Evolutionary conservation across 2,113 vertebrate genomes (phyloP), one percentile per base, ranked within the genome.

Genomic region (Vulpes lagopus): DNA sequence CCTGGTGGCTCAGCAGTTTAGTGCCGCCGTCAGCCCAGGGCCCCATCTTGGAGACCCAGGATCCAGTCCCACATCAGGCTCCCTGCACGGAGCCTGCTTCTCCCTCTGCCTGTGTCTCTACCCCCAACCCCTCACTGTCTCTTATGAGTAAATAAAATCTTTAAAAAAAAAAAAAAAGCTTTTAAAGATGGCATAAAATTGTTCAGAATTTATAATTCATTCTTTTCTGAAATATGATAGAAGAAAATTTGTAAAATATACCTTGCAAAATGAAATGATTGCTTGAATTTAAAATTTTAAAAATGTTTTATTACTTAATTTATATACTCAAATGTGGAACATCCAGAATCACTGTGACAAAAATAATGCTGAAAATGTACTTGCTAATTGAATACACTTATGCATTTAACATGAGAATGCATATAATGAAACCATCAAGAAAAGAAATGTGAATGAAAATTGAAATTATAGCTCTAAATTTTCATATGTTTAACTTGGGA

Each of bases 341-440:
- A 64, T 32, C 11, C 27, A 71, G 10, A 83, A 64, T 87, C 59
- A 60, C 11, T 82, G 30, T 83, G 78, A 57, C 64, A 86, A 83
- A 84, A 57, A 67, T 69, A 64, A 73, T 67, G 12, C 27, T 89
- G 25, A 53, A 74, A 96, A 91, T 85, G 55, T 69, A 62, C 27
- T 91, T 57, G 8, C 51, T 92, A 89, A 95, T 64, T 89, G 32
- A 84, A 88, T 85, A 35, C 20, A 78, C 76, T 84, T 85, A 80
- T 55, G 69, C 35, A 74, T 27, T 55, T 76, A 69, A 73, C 30
- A 69, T 27, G 9, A 89, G 38, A 94, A 76, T 88, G 23, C 88
- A 97, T 30, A 84, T 51, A 89, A 96, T 86, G 73, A 94, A 97
- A 73, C 38, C n/a, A 85, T 80, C 59, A 93, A 84, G 81, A 51